Base-by-base conservation (phyloP, 2,797 vertebrate genomes). In the Choloepus didactylus region DNA sequence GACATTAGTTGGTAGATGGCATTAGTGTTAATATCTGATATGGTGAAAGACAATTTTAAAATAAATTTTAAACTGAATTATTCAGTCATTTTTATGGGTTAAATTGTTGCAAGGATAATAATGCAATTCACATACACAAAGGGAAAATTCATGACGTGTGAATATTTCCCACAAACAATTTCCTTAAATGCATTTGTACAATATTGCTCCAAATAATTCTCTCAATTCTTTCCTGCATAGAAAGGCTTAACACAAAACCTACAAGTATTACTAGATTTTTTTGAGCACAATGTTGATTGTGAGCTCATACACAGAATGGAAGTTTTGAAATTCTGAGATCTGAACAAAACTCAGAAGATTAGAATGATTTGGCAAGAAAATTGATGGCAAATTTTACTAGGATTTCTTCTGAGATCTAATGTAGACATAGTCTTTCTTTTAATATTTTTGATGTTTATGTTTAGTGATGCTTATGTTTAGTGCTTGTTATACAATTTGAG, bases 31-130 rank as follows among this genome's bases (percentile, higher is more conserved):
- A 77, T 1, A 12, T 14, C 27, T 19, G 25, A 66, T 82, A 16
- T 82, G 59, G 27, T 16, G 2, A 90, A 90, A 87, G 54, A 94
- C 1, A n/a, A 81, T 56, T 87, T 80, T 81, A 89, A 75, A 96
- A 82, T 29, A 54, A 3, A 0, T 27, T 79, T 86, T 31, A 86
- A 94, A 56, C 15, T 64, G 14, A 90, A 80, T 62, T 73, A 87
- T 62, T 75, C n/a, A 83, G n/a, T 56, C 31, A 76, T 70, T 80
- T 87, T 87, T 64, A 54, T 90, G 41, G 77, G 12, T 56, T 83
- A 91, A 70, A 23, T 66, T 41, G 25, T 38, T 83, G 29, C 29
- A 35, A 19, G 18, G 44, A 75, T 23, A 82, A 88, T 29, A 6
- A 46, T 64, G 44, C 64, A 94, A 25, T 46, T n/a, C 84, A 80